Conservation (phyloP, 1,140 invertebrate species). For the Heliothis subflexa region DNA sequence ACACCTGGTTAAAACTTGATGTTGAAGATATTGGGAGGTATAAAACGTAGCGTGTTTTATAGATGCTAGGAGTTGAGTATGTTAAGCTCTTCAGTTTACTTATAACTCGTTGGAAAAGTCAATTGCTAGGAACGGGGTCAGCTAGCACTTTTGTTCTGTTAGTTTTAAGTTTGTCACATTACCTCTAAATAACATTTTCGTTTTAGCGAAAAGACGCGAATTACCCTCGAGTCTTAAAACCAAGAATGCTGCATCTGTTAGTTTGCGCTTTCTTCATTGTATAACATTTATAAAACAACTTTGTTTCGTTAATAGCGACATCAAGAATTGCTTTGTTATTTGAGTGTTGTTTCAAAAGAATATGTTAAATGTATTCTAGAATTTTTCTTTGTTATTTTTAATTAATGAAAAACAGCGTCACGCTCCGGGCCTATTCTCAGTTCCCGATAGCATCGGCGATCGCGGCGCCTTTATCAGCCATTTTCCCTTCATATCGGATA, state of each 20-base stretch:
- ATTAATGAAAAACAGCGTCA: neutral
- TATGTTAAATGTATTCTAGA: too few relatives aligned
- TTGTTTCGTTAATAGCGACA: too few relatives aligned
- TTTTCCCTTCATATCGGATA: slow-evolving; percentile 62
- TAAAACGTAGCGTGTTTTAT: slow-evolving; percentile 35
- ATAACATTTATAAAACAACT: neutral
- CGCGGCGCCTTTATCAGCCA: slow-evolving; percentile 53
- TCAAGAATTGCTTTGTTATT: too few relatives aligned
- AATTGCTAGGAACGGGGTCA: slow-evolving; percentile 5
- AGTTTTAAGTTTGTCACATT: slow-evolving; percentile 1
- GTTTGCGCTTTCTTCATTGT: neutral
- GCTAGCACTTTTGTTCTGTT: slow-evolving; percentile 10
- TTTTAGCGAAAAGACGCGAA: neutral
- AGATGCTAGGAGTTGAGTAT: neutral
- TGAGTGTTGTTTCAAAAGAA: too few relatives aligned
- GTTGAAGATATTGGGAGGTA: slow-evolving; percentile 23
- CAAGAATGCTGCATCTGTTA: neutral
- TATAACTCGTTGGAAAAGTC: slow-evolving; percentile 9
- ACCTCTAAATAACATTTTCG: neutral
- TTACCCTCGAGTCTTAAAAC: neutral
- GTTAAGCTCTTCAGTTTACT: neutral
- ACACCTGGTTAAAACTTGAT: slow-evolving; percentile 27
- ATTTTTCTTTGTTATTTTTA: neutral
- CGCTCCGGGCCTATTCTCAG: slow-evolving; percentile 32
- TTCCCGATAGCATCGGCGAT: slow-evolving; percentile 46